phyloP scores from a whole-genome alignment of 2,888 invertebrate genomes.

The Drosophila fungiperda region DNA sequence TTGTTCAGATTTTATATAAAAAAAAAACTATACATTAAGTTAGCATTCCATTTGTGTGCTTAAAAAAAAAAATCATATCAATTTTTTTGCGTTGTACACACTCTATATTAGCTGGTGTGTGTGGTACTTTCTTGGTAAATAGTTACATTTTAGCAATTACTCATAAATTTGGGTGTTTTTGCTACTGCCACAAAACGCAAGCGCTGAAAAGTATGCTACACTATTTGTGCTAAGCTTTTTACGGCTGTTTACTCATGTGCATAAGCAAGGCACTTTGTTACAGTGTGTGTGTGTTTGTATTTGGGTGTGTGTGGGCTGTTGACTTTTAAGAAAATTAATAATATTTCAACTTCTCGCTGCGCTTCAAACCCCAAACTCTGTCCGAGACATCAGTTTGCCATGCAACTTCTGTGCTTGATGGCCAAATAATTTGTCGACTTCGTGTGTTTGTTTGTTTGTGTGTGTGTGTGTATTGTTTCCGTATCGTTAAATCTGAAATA shows the following conservation, averaged over 20 bases:
- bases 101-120: background rate
- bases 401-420: constrained; percentile 75
- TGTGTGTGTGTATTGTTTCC: constrained; percentile 58
- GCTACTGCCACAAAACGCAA: background rate
- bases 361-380: background rate
- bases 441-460: constrained; percentile 27
- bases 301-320: constrained; percentile 36
- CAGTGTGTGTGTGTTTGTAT: constrained; percentile 5
- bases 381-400: constrained; percentile 7
- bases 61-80: background rate
- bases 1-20: background rate
- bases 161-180: constrained; percentile 47
- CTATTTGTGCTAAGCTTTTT: constrained; percentile 32
- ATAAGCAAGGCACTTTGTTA: constrained; percentile 52
- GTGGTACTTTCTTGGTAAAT: constrained; percentile 1
- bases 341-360: constrained; percentile 51
- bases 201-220: constrained; percentile 62
- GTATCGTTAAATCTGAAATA: constrained; percentile 76
- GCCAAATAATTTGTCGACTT: constrained; percentile 80
- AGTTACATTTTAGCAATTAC: constrained; percentile 36
- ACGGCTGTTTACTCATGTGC: constrained; percentile 66
- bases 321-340: constrained; percentile 79
- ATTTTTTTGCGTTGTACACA: background rate
- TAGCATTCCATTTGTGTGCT: background rate
- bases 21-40: background rate